Base-by-base conservation (phyloP, 2,888 invertebrate genomes). In the Aproaerema taeniolella region DNA sequence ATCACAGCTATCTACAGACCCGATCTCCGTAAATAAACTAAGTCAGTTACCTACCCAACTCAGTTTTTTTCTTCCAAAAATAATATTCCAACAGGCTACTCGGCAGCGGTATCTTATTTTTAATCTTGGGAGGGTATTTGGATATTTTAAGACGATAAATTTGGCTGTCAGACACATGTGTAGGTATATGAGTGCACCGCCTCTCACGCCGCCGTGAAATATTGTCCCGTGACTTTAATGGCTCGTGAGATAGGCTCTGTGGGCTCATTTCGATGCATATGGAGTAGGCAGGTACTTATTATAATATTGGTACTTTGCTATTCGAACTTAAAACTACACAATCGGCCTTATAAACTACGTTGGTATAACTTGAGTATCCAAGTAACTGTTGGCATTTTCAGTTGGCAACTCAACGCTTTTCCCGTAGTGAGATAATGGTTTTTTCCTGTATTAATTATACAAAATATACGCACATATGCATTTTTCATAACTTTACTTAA, bases 171-270 rank as follows among this genome's bases (percentile, higher is more conserved):
- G 56, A 67, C 79, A 77, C 79, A 82, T 77, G 76, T 81, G 78
- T 70, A 68, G 71, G 75, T 65, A 76, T 81, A 83, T 81, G 80
- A 77, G 75, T 64, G 61, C 64, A 73, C 74, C 76, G 73, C 76
- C 79, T 74, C 61, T 59, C 67, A 70, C 71, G 75, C 70, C 61
- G 52, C 75, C 80, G 77, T 86, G 80, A 86, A 86, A 85, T 85
- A 85, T 85, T 77, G 82, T 81, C 82, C 79, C 74, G 81, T 68
- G 86, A 86, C 85, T 79, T 86, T 86, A 81, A 86, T 67, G 67
- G 64, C 69, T 67, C 51, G 56, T 68, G 77, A 82, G 73, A 78
- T 80, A 78, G 79, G 82, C 70, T 67, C 71, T 67, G 67, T 69
- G 68, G 74, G 68, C 73, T 72, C 67, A 67, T 76, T 72, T 72